Base-by-base conservation (phyloP, 2,113 vertebrate species). In the Aspiorhynchus laticeps region DNA sequence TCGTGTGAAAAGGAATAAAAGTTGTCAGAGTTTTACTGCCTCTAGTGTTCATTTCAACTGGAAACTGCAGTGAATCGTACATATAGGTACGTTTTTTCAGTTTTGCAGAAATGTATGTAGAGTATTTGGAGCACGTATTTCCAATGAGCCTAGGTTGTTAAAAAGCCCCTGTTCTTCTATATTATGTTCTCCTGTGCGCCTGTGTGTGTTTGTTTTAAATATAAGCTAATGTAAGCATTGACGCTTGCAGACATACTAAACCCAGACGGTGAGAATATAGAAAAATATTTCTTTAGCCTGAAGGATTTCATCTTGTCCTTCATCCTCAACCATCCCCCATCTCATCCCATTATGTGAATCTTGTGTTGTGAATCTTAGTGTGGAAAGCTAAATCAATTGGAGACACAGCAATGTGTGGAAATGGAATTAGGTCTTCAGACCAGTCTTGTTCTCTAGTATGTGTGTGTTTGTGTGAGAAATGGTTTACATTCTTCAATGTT, bases 361-460 rank as follows among this genome's bases (percentile, higher is more conserved):
- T 48, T 36, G 65, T 31, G 31, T 83, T 83, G 43, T 46, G 76
- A 84, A 80, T 80, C 65, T 76, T 67, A 17, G 67, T 46, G 75
- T 84, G 78, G 80, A 84, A 86, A 28, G 65, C 79, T 79, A 56
- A 67, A 87, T 80, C 85, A 87, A 59, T 73, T 84, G 67, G 81
- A 87, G 38, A 56, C 82, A 87, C 56, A 24, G 65, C 15, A 84
- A 51, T 51, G 41, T 87, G 76, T 80, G 85, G 87, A 88, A 84
- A 84, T 84, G 41, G 63, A 69, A 86, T 86, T 83, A 88, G 59
- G 69, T 24, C 82, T 84, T 84, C 33, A 53, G 82, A 80, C 28
- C 80, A 84, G 46, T 65, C 31, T 80, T 74, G 75, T 56, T 82
- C 48, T 85, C 15, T 19, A 10, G 41, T 80, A 53, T 61, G 26